Base-by-base conservation (phyloP, 1,140 invertebrate species). In the Drosophila murphyi region DNA sequence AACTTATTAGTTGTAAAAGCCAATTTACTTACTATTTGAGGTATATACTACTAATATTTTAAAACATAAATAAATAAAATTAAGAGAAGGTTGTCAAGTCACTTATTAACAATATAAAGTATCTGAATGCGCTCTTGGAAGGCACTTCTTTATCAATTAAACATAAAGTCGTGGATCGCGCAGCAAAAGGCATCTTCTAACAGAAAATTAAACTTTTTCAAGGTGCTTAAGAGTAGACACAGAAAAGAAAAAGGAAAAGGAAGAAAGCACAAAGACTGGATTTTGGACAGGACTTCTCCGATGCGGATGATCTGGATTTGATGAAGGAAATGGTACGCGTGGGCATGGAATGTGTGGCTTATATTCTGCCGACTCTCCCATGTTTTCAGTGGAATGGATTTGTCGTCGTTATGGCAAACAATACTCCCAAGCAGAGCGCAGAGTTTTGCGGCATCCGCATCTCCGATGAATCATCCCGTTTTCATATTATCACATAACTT, bases 311-410 rank as follows among this genome's bases (percentile, higher is more conserved):
- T 8, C 31, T 69, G 0, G 51, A 54, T 0, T 34, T 72, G 28
- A 91, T 91, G 80, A 62, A 59, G 37, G 35, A 72, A 12, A 67
- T 91, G 69, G 67, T 91, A 0, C 41, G 51, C 5, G 0, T 56
- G 31, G 89, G 81, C 1, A 51, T 91, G 4, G 32, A 57, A 4
- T 54, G 37, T 1, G 76, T 91, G 5, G 76, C 59, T 7, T 89
- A 72, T 52, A 74, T 91, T 0, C 7, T 91, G 35, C 81, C 89
- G 55, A 75, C 83, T 2, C 39, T 91, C 43, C 89, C 89, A 54
- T 86, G 7, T 76, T 91, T 20, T 3, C 48, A 73, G 20, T 20
- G 7, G 79, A 91, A 28, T 91, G 89, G 89, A 86, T 91, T 5
- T 54, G 73, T 4, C 20, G 45, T 3, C 78, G 89, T 0, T 91